phyloP scores from a whole-genome alignment of 2,888 invertebrate genomes.

The Nesidiocoris tenuis region DNA sequence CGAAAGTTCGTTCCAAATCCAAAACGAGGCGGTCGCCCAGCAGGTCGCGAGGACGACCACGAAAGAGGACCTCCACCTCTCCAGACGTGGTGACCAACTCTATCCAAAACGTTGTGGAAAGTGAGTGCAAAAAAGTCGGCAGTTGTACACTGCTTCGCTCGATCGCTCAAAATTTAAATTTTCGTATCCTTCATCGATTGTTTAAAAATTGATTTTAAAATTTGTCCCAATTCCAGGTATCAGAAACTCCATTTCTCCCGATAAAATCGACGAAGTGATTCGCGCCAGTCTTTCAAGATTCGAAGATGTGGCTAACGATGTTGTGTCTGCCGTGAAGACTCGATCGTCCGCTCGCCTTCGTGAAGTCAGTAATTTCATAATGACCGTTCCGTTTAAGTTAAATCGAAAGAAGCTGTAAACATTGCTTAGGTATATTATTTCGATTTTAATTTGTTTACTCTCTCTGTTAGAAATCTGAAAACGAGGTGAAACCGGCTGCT shows the following conservation, averaged over 20 bases:
- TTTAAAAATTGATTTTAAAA: too few species aligned
- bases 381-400: too few species aligned
- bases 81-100: background rate
- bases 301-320: constrained; percentile 21
- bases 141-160: too few species aligned
- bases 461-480: background rate
- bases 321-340: constrained; percentile 14
- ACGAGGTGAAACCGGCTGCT: background rate
- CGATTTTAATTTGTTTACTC: too few species aligned
- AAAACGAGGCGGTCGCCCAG: background rate
- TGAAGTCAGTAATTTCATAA: too few species aligned
- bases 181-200: too few species aligned
- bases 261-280: constrained; percentile 23
- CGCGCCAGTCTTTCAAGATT: constrained; percentile 27
- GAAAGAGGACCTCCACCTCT: background rate
- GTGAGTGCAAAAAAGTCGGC: too few species aligned
- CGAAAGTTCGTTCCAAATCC: background rate
- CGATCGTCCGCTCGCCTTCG: constrained; percentile 16
- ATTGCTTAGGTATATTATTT: too few species aligned
- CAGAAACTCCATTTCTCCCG: constrained; percentile 23
- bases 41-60: background rate
- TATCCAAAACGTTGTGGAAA: background rate
- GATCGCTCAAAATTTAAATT: too few species aligned
- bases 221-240: constrained; percentile 36
- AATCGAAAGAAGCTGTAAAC: too few species aligned